A percentile compares a stretch with the other conserved stretches of the same genome.
Evolutionary conservation across 2,113 vertebrate genomes (phyloP).

Genomic region (Antigone vipio): DNA sequence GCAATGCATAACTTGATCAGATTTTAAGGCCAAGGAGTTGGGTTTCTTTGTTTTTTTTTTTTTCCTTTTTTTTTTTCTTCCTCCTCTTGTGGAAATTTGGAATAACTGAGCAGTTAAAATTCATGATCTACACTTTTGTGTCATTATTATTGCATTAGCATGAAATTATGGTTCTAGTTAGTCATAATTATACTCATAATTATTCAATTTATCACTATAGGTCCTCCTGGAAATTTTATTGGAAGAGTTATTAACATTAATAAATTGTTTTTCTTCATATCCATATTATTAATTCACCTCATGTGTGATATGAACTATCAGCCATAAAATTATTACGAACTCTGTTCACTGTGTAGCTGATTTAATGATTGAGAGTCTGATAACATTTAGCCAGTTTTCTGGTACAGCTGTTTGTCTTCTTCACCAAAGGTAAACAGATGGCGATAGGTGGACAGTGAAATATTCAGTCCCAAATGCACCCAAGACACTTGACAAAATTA

Average conservation of each 20-base stretch:
- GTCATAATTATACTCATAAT: conserved; percentile 82
- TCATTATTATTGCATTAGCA: conserved; percentile 84
- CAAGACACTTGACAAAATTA: neutral
- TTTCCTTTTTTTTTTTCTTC: neutral
- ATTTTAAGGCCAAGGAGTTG: neutral
- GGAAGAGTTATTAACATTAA: conserved; percentile 82
- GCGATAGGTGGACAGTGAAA: neutral
- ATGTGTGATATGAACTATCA: conserved; percentile 71
- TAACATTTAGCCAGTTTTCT: conserved; percentile 38
- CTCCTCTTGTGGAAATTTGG: conserved; percentile 65
- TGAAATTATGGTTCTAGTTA: conserved; percentile 82
- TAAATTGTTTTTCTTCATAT: conserved; percentile 85
- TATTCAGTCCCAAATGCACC: neutral
- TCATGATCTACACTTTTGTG: conserved; percentile 80
- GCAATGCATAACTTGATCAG: neutral
- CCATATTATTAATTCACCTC: conserved; percentile 75
- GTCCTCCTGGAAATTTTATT: conserved; percentile 81
- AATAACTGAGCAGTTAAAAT: conserved; percentile 80
- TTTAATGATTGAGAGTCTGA: conserved; percentile 10
- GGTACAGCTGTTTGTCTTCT: neutral
- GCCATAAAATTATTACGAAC: conserved; percentile 63
- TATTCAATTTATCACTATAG: conserved; percentile 83
- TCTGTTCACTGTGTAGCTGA: neutral
- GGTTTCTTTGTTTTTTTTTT: neutral
- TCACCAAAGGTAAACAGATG: neutral